These are phyloP conservation scores for Lasioglossum oenotherae DNA, from an alignment of 2,888 invertebrate species.

Conservation along the genomic window DNA sequence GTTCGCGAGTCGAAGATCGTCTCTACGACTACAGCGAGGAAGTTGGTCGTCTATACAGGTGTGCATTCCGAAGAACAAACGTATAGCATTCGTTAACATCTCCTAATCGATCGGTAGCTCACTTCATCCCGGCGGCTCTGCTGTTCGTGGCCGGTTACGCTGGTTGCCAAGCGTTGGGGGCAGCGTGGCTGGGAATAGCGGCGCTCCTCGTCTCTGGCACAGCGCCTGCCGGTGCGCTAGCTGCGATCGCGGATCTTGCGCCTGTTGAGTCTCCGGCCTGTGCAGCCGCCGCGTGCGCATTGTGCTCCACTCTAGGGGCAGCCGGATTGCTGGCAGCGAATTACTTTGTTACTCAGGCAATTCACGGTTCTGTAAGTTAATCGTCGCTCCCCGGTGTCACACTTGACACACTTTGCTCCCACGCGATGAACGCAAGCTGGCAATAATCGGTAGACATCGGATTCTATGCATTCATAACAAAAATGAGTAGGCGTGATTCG, in stretches of 20 bases:
- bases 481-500: too few relatives aligned
- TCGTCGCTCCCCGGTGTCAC: neutral
- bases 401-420: neutral
- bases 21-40: slow-evolving; percentile 86
- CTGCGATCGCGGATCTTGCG: slow-evolving; percentile 87
- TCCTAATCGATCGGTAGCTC: slow-evolving; percentile 82
- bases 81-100: neutral
- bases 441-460: neutral
- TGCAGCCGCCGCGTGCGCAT: slow-evolving; percentile 82
- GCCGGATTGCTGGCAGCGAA: slow-evolving; percentile 86
- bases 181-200: slow-evolving; percentile 86
- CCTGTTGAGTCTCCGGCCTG: slow-evolving; percentile 84
- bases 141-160: slow-evolving; percentile 87
- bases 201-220: slow-evolving; percentile 87
- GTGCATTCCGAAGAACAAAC: neutral
- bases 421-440: neutral
- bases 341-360: slow-evolving; percentile 86
- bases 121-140: slow-evolving; percentile 86
- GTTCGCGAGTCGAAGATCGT: slow-evolving; percentile 85
- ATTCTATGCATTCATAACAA: too few relatives aligned
- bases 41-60: slow-evolving; percentile 87
- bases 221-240: slow-evolving; percentile 86
- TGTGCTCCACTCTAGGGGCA: slow-evolving; percentile 86
- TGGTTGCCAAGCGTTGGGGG: slow-evolving; percentile 86
- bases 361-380: slow-evolving; percentile 86